A percentile compares a stretch with the other conserved stretches of the same genome.
phyloP scores from a whole-genome alignment of 2,888 invertebrate genomes.

The Tiliacea citrago region DNA sequence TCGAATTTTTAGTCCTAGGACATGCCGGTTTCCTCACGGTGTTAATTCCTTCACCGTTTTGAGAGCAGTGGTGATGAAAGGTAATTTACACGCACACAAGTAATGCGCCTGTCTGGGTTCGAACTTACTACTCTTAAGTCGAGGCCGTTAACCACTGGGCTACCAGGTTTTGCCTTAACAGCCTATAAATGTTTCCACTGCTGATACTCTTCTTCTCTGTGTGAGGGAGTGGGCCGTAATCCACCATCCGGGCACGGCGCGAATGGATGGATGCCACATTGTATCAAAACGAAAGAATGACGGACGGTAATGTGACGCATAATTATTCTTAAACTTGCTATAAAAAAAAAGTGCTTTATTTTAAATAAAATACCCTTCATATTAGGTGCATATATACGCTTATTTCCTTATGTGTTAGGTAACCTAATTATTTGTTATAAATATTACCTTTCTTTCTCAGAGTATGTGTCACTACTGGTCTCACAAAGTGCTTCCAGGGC shows the following conservation, averaged over 20 bases:
- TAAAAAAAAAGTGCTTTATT: no score
- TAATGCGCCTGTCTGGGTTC: no score
- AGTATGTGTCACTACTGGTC: conserved; percentile 42
- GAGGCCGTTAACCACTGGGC: no score
- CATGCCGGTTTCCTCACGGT: no score
- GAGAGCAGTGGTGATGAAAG: no score
- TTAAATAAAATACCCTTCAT: neutral
- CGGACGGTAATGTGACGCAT: neutral
- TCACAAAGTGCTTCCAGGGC: conserved; percentile 42
- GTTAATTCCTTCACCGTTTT: no score
- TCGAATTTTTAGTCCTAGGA: no score
- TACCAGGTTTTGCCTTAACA: no score
- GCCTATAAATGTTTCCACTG: no score
- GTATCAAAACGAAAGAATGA: neutral
- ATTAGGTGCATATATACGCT: neutral
- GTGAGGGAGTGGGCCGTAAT: neutral
- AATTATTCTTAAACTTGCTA: neutral
- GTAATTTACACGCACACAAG: no score
- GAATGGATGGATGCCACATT: neutral
- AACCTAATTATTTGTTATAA: neutral
- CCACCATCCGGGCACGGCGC: neutral
- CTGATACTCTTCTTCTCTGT: neutral
- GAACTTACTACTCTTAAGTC: no score
- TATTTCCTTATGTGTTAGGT: neutral
- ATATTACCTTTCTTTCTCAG: conserved; percentile 57